Evolutionary conservation across 2,888 invertebrate genomes (phyloP).

Genomic region (Malacosoma neustria): DNA sequence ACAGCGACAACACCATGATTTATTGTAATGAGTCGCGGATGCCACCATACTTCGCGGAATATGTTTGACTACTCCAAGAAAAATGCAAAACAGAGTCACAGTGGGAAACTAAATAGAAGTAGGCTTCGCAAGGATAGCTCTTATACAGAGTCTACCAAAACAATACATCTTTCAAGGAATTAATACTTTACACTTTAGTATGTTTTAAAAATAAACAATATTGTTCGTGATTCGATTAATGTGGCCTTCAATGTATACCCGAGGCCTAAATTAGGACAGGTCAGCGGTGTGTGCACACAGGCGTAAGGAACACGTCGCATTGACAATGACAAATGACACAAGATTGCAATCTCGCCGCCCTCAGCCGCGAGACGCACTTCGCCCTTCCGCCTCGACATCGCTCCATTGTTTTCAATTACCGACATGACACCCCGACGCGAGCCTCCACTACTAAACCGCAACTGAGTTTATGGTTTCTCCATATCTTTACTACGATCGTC

Average conservation of each 20-base stretch:
- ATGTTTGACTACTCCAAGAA: slow-evolving; percentile 56
- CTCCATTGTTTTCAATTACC: slow-evolving; percentile 74
- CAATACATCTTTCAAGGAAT: too few species aligned
- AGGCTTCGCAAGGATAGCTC: slow-evolving; percentile 29
- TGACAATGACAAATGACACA: slow-evolving; percentile 87
- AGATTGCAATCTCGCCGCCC: slow-evolving; percentile 83
- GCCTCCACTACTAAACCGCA: slow-evolving; percentile 53
- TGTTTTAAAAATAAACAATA: too few species aligned
- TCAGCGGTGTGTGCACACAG: slow-evolving; percentile 45
- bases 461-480: slow-evolving; percentile 55
- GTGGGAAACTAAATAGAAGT: slow-evolving; percentile 23
- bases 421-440: slow-evolving; percentile 64
- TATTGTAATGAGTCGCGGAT: slow-evolving; percentile 66
- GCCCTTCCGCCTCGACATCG: slow-evolving; percentile 38
- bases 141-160: too few species aligned
- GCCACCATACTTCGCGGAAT: slow-evolving; percentile 60
- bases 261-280: slow-evolving; percentile 56
- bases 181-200: too few species aligned
- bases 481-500: slow-evolving; percentile 57
- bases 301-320: slow-evolving; percentile 45
- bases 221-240: too few species aligned
- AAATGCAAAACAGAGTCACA: slow-evolving; percentile 30
- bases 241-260: slow-evolving; percentile 12
- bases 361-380: slow-evolving; percentile 53
- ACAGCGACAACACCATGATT: slow-evolving; percentile 56